These are phyloP conservation scores for Andrena bicolor DNA, from an alignment of 2,888 invertebrate genomes.

Conservation along the genomic window DNA sequence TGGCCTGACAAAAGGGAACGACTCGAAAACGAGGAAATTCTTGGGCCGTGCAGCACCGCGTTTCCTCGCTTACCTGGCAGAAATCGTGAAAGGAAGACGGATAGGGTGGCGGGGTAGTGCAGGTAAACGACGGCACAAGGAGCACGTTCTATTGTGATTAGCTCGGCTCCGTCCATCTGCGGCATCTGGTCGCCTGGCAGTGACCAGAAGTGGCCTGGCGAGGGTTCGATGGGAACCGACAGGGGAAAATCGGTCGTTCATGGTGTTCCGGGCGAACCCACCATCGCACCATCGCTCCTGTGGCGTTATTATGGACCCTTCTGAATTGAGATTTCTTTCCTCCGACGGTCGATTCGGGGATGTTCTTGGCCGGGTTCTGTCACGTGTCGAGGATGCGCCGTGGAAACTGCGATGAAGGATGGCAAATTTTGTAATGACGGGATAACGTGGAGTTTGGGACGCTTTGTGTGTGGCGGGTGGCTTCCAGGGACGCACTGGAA, in stretches of 20 bases:
- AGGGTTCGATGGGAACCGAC: conserved; percentile 37
- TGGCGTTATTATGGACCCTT: conserved; percentile 16
- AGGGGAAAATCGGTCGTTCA: conserved; percentile 1
- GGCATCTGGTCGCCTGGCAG: conserved; percentile 58
- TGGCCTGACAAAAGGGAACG: conserved; percentile 13
- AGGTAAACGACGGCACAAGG: conserved; percentile 34
- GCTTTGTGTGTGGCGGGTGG: background rate
- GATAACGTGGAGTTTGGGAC: background rate
- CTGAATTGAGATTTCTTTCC: conserved; percentile 19
- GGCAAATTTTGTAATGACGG: background rate
- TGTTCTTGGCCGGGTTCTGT: background rate
- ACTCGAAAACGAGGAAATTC: background rate
- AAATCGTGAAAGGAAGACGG: conserved; percentile 6
- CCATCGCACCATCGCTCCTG: background rate
- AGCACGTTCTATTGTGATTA: conserved; percentile 49
- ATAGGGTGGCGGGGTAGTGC: too few species aligned
- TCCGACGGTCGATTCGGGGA: background rate
- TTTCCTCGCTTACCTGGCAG: conserved; percentile 37
- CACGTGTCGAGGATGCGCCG: conserved; percentile 3
- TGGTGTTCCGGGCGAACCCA: conserved; percentile 17
- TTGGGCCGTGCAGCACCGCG: background rate
- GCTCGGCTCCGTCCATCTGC: conserved; percentile 62
- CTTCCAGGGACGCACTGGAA: background rate
- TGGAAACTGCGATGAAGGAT: background rate
- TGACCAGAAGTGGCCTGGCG: conserved; percentile 37